Conservation (phyloP, 2,888 invertebrate genomes). For the Drosophila monieri region DNA sequence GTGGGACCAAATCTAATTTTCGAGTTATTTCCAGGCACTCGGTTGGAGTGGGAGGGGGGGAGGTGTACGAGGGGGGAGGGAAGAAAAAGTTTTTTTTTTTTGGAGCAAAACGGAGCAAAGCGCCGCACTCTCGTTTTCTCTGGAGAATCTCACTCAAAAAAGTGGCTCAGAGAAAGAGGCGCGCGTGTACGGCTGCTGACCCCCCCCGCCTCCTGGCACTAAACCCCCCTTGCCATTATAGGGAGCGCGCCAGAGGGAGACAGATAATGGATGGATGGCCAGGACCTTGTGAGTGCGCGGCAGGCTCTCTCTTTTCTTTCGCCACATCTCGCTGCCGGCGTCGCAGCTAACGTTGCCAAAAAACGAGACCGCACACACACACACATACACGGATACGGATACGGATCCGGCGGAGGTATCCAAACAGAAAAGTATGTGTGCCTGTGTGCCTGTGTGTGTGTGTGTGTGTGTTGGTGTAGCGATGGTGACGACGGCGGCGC, state of each 20-base stretch:
- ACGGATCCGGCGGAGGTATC: slow-evolving; percentile 1
- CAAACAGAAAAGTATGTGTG: slow-evolving; percentile 1
- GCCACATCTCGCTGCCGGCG: slow-evolving; percentile 26
- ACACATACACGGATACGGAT: neutral
- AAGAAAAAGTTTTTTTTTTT: neutral
- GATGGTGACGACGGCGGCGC: slow-evolving; percentile 60
- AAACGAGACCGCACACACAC: slow-evolving; percentile 37
- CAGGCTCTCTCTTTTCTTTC: neutral
- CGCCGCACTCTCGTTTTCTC: slow-evolving; percentile 17
- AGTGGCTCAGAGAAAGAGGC: slow-evolving; percentile 41
- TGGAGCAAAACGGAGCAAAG: neutral
- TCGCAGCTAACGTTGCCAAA: slow-evolving; percentile 65
- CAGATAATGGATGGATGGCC: slow-evolving; percentile 9
- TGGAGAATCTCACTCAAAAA: slow-evolving; percentile 35
- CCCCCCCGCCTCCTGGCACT: neutral
- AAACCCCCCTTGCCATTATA: neutral
- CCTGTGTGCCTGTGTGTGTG: neutral
- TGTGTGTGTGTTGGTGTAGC: slow-evolving; percentile 14
- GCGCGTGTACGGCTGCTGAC: slow-evolving; percentile 28
- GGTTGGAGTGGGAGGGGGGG: no score
- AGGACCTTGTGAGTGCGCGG: slow-evolving; percentile 16
- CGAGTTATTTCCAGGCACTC: neutral
- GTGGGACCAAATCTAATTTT: neutral
- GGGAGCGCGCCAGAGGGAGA: slow-evolving; percentile 19
- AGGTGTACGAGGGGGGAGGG: no score